Evolutionary conservation across 2,888 invertebrate species (phyloP).

Genomic region (Cephonodes hylas): DNA sequence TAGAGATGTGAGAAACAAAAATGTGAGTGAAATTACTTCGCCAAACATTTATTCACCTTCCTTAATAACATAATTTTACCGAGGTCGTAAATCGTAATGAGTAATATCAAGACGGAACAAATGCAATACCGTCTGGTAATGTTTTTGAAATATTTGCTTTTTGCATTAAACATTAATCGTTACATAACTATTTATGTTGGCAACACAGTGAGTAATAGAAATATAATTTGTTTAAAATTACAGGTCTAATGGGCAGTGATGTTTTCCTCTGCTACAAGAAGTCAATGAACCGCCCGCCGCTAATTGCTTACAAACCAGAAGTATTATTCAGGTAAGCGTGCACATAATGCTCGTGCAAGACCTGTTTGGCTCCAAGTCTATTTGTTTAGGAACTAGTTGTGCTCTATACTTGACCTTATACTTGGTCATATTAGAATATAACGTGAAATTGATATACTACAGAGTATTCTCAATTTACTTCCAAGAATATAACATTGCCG

Average conservation of each 20-base stretch:
- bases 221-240: constrained; percentile 39
- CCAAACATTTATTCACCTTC: too few relatives aligned
- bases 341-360: background rate
- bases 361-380: background rate
- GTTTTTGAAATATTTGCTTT: too few relatives aligned
- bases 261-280: constrained; percentile 99
- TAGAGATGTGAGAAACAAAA: too few relatives aligned
- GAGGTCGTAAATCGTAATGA: too few relatives aligned
- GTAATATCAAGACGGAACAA: too few relatives aligned
- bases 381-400: background rate
- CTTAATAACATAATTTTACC: too few relatives aligned
- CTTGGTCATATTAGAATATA: background rate
- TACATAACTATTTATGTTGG: too few relatives aligned
- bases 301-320: constrained; percentile 96
- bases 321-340: constrained; percentile 82
- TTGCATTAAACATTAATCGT: background rate
- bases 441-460: too few relatives aligned
- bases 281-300: constrained; percentile 97
- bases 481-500: too few relatives aligned
- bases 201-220: background rate
- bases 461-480: too few relatives aligned
- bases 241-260: constrained; percentile 94
- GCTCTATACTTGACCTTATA: background rate
- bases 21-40: too few relatives aligned
- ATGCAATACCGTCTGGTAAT: too few relatives aligned